A percentile compares a stretch with the other conserved stretches of the same genome.
Evolutionary conservation across 2,797 vertebrate genomes (phyloP).

Genomic region (Galagoides demidoff): DNA sequence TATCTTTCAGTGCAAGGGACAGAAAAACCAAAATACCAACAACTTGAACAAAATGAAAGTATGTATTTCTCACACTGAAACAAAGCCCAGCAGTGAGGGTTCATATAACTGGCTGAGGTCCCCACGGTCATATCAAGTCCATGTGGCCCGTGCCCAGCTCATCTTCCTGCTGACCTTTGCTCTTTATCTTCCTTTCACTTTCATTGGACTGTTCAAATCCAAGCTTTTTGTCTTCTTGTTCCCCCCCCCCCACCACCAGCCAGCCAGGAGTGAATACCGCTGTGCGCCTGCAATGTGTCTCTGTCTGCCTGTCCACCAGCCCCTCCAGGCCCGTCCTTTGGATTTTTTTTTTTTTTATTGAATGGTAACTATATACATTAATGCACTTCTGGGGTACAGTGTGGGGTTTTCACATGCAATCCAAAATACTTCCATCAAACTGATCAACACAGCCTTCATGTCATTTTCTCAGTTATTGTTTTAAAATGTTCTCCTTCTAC

Average conservation of each 20-base stretch:
- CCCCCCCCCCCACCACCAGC: not conserved
- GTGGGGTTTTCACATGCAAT: too few species aligned
- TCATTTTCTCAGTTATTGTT: too few species aligned
- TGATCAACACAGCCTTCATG: too few species aligned
- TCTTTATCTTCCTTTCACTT: slow-evolving; percentile 9
- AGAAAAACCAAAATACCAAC: not conserved
- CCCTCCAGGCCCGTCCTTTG: not conserved
- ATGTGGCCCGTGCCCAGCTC: not conserved
- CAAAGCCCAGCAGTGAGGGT: not conserved
- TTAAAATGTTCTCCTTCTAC: too few species aligned
- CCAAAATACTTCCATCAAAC: too few species aligned
- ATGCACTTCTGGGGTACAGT: too few species aligned
- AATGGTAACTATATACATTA: too few species aligned
- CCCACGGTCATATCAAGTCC: not conserved
- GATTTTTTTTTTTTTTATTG: too few species aligned
- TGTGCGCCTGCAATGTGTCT: not conserved
- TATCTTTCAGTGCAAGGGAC: not conserved
- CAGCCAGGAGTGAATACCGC: not conserved
- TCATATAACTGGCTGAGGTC: not conserved
- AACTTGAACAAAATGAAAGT: not conserved
- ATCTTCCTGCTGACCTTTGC: not conserved
- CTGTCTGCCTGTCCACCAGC: not conserved
- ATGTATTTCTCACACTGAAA: not conserved
- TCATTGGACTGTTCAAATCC: not conserved
- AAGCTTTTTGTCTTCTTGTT: not conserved